A percentile compares a stretch with the other conserved stretches of the same genome.
phyloP scores from a whole-genome alignment of 2,888 invertebrate genomes.

The Adelognathus sp. region DNA sequence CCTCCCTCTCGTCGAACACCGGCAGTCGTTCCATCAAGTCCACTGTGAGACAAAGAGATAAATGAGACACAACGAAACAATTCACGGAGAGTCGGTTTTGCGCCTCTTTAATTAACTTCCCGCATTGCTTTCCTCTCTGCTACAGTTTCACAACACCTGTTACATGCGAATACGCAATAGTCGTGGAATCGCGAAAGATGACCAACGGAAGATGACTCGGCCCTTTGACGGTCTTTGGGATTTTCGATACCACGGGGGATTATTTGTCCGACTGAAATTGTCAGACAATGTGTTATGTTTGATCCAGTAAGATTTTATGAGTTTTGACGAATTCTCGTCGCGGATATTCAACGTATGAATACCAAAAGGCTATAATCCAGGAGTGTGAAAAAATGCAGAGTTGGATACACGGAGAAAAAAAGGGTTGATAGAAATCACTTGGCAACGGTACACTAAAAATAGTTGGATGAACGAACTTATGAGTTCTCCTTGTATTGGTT shows the following conservation, averaged over 20 bases:
- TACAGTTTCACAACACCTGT: slow-evolving; percentile 55
- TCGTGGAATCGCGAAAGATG: background rate
- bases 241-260: background rate
- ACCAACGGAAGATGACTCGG: background rate
- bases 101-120: slow-evolving; percentile 63
- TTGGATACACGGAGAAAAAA: too few relatives aligned
- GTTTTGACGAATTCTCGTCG: too few relatives aligned
- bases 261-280: background rate
- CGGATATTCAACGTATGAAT: too few relatives aligned
- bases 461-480: too few relatives aligned
- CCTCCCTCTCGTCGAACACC: slow-evolving; percentile 43
- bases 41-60: slow-evolving; percentile 10
- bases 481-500: too few relatives aligned
- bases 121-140: slow-evolving; percentile 42
- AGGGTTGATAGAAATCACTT: too few relatives aligned
- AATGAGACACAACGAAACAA: slow-evolving; percentile 34
- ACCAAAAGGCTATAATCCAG: too few relatives aligned
- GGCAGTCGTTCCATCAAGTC: slow-evolving; percentile 47
- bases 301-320: background rate
- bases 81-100: slow-evolving; percentile 23
- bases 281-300: background rate
- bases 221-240: background rate
- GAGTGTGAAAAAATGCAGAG: background rate
- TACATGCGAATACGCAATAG: slow-evolving; percentile 51
- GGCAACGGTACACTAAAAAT: too few relatives aligned